Evolutionary conservation across 2,888 invertebrate species (phyloP).

Genomic region (Acleris emargana): DNA sequence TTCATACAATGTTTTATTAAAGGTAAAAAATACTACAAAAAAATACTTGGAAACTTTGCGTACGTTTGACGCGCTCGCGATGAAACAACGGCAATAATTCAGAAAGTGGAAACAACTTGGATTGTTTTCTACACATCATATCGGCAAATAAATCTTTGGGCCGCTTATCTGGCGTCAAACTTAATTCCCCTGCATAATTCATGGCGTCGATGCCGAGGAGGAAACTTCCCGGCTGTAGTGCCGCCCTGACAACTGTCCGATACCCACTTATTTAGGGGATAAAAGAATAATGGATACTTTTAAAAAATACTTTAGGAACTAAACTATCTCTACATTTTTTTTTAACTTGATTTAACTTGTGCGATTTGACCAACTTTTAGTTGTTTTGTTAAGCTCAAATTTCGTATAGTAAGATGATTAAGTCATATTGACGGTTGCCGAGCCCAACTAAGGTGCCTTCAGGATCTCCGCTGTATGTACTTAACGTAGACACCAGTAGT

Average conservation of each 20-base stretch:
- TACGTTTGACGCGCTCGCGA: slow-evolving; percentile 71
- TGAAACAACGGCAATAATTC: slow-evolving; percentile 80
- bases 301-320: neutral
- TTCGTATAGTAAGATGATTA: too few relatives aligned
- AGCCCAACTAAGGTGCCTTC: too few relatives aligned
- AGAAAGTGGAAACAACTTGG: slow-evolving; percentile 78
- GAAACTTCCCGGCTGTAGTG: slow-evolving; percentile 36
- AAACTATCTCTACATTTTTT: neutral
- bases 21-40: slow-evolving; percentile 22
- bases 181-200: slow-evolving; percentile 83
- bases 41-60: slow-evolving; percentile 51
- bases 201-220: slow-evolving; percentile 55
- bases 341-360: too few relatives aligned
- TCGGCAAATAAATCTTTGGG: slow-evolving; percentile 80
- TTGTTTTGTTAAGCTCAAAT: too few relatives aligned
- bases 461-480: too few relatives aligned
- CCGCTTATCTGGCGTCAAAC: slow-evolving; percentile 81
- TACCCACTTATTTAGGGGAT: slow-evolving; percentile 19
- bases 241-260: slow-evolving; percentile 21
- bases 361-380: too few relatives aligned
- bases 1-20: slow-evolving; percentile 6
- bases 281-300: slow-evolving; percentile 7
- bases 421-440: too few relatives aligned
- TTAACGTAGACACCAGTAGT: too few relatives aligned
- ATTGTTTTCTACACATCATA: slow-evolving; percentile 83